Percentiles rank a stretch among this genome's conserved stretches.
Conservation (phyloP, 2,797 vertebrate genomes). For the Notamacropus eugenii region DNA sequence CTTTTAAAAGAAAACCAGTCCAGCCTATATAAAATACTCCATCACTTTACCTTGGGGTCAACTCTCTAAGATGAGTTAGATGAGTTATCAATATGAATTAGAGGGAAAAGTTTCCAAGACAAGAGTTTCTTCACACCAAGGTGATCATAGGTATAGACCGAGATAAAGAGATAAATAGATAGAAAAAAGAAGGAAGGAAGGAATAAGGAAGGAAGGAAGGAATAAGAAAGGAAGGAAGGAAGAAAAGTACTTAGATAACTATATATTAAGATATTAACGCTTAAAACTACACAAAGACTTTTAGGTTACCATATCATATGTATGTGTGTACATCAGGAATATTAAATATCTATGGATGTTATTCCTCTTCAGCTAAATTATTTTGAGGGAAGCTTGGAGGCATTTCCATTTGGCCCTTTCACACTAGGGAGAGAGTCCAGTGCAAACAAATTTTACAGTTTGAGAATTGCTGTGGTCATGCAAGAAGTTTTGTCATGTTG, state of each 20-base stretch:
- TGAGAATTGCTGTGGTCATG: conserved; percentile 19
- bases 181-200: background rate
- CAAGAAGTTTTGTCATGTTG: conserved; percentile 15
- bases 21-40: too few species aligned
- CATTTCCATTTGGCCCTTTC: background rate
- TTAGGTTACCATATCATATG: too few species aligned
- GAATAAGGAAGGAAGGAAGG: too few species aligned
- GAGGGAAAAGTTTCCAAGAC: background rate
- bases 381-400: background rate
- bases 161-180: background rate
- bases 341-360: background rate
- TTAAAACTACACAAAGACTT: background rate
- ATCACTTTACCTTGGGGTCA: background rate
- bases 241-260: background rate
- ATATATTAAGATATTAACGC: background rate
- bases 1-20: background rate
- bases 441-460: conserved; percentile 5
- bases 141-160: too few species aligned
- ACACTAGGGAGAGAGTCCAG: background rate
- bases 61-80: background rate
- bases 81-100: background rate
- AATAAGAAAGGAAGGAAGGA: too few species aligned
- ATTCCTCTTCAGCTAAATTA: background rate
- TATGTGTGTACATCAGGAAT: background rate
- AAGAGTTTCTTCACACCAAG: background rate